Percentiles rank a stretch among this genome's conserved stretches.
Conservation (phyloP, 2,888 invertebrate species). For the Thymelicus lineola region DNA sequence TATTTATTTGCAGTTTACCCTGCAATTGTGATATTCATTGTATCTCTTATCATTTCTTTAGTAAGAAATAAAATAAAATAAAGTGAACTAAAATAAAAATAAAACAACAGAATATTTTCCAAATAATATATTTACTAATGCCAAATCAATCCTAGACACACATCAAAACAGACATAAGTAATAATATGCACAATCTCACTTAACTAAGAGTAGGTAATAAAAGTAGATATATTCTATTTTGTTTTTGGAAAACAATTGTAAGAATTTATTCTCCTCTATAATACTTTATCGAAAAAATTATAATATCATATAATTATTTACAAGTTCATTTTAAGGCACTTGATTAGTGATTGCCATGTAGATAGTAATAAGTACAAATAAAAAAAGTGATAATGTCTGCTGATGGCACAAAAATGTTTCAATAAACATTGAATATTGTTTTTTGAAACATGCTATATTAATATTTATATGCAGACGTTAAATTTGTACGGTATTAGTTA, state of each 20-base stretch:
- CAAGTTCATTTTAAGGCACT: slow-evolving; percentile 80
- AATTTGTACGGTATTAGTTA: slow-evolving; percentile 75
- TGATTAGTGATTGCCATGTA: slow-evolving; percentile 71
- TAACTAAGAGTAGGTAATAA: slow-evolving; percentile 74
- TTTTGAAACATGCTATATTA: slow-evolving; percentile 66
- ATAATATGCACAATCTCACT: slow-evolving; percentile 84
- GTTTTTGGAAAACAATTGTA: slow-evolving; percentile 81
- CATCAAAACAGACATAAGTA: slow-evolving; percentile 82
- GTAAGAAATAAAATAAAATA: background rate
- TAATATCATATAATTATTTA: slow-evolving; percentile 71
- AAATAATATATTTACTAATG: slow-evolving; percentile 81
- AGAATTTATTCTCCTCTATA: slow-evolving; percentile 74
- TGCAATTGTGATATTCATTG: no score
- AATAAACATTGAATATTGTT: slow-evolving; percentile 61
- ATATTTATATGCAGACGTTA: slow-evolving; percentile 74
- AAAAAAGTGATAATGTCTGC: slow-evolving; percentile 72
- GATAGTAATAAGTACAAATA: slow-evolving; percentile 75
- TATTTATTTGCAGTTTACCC: no score
- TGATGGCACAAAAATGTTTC: slow-evolving; percentile 81
- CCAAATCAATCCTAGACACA: slow-evolving; percentile 84
- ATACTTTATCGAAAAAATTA: slow-evolving; percentile 72
- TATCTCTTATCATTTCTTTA: no score
- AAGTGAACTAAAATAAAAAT: no score
- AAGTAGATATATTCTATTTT: slow-evolving; percentile 73
- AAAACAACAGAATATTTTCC: slow-evolving; percentile 55